Percentiles rank a stretch among this genome's conserved stretches.
Evolutionary conservation across 2,888 invertebrate genomes (phyloP).

Genomic region (Sminthurides aquaticus): DNA sequence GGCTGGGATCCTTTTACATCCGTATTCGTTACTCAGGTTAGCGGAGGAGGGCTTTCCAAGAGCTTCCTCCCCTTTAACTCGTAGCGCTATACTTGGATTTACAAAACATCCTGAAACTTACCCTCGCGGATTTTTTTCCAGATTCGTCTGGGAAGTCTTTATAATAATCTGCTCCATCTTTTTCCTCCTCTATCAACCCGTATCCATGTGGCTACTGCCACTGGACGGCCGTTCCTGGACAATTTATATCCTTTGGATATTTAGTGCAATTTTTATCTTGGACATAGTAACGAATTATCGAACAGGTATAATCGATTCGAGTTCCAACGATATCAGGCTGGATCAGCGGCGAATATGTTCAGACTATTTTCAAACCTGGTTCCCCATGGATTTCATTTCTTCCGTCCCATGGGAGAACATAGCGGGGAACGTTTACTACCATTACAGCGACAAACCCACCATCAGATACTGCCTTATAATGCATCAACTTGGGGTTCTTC

Average conservation of each 20-base stretch:
- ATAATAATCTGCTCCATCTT: neutral
- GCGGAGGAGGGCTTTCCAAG: too few relatives aligned
- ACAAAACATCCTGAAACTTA: too few relatives aligned
- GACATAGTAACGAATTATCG: slow-evolving; percentile 21
- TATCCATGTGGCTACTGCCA: slow-evolving; percentile 7
- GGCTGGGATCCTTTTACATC: neutral
- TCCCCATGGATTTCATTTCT: slow-evolving; percentile 20
- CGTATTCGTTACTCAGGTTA: neutral
- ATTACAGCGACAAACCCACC: neutral
- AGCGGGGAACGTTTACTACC: neutral
- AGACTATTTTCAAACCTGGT: slow-evolving; percentile 17
- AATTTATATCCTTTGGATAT: neutral
- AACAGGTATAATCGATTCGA: slow-evolving; percentile 16
- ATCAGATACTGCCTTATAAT: neutral
- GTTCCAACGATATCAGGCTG: slow-evolving; percentile 13
- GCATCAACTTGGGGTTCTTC: neutral
- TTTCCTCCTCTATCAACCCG: slow-evolving; percentile 1
- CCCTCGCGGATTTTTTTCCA: too few relatives aligned
- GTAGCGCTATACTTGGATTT: too few relatives aligned
- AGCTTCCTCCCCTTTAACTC: too few relatives aligned
- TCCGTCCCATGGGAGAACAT: slow-evolving; percentile 13
- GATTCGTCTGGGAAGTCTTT: slow-evolving; percentile 15
- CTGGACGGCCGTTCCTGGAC: neutral
- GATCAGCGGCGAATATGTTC: slow-evolving; percentile 7
- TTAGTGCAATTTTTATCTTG: slow-evolving; percentile 9